Percentiles rank a stretch among this genome's conserved stretches.
Evolutionary conservation across 2,797 vertebrate genomes (phyloP).

Genomic region (Craterocephalus amniculus): DNA sequence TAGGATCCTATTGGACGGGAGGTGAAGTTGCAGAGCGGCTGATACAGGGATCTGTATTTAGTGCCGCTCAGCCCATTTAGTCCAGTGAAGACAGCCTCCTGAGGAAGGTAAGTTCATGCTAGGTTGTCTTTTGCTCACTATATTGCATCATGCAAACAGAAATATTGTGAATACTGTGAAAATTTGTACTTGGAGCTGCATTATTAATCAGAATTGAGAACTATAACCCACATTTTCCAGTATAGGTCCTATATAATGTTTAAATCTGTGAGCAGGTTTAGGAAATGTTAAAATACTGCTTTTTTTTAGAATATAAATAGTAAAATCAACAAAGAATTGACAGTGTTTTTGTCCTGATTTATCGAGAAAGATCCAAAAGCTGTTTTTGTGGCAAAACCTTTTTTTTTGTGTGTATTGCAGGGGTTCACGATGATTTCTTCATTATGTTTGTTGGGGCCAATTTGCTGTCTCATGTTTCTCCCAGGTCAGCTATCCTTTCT

Average conservation of each 20-base stretch:
- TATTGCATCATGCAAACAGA: background rate
- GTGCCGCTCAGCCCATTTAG: conserved; percentile 31
- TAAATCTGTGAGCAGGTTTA: background rate
- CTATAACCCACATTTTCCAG: background rate
- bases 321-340: background rate
- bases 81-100: conserved; percentile 57
- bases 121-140: background rate
- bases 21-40: conserved; percentile 32
- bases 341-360: background rate
- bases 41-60: conserved; percentile 71
- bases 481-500: conserved; percentile 66
- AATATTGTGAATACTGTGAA: background rate
- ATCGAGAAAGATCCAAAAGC: background rate
- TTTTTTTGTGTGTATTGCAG: conserved; percentile 39
- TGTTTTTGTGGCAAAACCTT: background rate
- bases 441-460: conserved; percentile 53
- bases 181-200: background rate
- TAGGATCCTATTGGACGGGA: conserved; percentile 62
- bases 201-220: background rate
- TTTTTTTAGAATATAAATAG: background rate
- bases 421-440: conserved; percentile 70
- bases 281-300: no score
- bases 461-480: conserved; percentile 70
- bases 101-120: conserved; percentile 66
- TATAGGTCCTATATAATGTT: background rate